Evolutionary conservation across 2,113 vertebrate genomes (phyloP).

Genomic region (Xenopus laevis): DNA sequence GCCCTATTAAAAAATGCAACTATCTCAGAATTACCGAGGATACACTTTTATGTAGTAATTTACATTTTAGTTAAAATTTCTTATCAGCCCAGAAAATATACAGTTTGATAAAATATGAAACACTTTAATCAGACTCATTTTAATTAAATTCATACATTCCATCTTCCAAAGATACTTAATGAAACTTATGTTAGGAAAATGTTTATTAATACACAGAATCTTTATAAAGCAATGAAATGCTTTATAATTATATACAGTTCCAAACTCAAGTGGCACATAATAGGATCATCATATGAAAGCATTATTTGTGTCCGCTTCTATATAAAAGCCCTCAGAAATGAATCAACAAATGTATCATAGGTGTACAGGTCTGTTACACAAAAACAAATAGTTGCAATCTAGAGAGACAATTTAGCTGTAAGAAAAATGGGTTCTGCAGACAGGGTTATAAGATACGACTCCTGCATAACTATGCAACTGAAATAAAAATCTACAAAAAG

Average conservation of each 20-base stretch:
- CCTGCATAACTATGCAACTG: too few species aligned
- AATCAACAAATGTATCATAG: too few species aligned
- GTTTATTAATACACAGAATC: not conserved
- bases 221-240: not conserved
- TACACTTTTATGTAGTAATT: not conserved
- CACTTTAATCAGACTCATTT: not conserved
- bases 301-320: too few species aligned
- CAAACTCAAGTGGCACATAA: not conserved
- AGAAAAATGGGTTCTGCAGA: too few species aligned
- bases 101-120: conserved; percentile 2
- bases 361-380: too few species aligned
- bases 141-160: not conserved
- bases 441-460: too few species aligned
- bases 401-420: too few species aligned
- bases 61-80: not conserved
- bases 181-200: not conserved
- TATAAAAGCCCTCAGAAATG: too few species aligned
- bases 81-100: not conserved
- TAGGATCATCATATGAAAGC: not conserved
- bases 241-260: not conserved
- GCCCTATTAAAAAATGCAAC: not conserved
- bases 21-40: not conserved
- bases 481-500: too few species aligned
- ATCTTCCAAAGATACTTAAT: not conserved
- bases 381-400: too few species aligned